phyloP scores from a whole-genome alignment of 2,113 vertebrate genomes.

The Neoarius graeffei region DNA sequence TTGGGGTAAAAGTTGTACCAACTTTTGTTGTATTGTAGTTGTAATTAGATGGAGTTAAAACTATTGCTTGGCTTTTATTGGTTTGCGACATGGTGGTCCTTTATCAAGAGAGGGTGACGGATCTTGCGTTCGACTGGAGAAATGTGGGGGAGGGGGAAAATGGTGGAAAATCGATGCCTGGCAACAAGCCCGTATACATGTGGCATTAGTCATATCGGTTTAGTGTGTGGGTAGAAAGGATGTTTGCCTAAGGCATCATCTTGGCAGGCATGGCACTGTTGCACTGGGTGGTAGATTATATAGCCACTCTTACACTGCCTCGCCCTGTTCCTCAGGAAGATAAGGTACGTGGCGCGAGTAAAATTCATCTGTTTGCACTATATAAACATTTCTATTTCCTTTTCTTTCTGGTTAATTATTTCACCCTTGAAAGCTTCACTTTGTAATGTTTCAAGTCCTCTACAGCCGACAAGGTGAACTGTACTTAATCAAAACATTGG shows the following conservation, averaged over 20 bases:
- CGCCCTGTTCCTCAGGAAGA: neutral
- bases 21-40: too few relatives aligned
- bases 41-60: neutral
- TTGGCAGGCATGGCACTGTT: neutral
- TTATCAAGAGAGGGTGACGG: neutral
- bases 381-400: neutral
- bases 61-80: neutral
- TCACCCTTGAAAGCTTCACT: neutral
- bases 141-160: neutral
- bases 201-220: neutral
- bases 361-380: neutral
- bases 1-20: too few relatives aligned
- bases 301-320: neutral
- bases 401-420: neutral
- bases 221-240: neutral
- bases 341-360: neutral
- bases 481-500: neutral
- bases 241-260: neutral
- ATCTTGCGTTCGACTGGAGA: neutral
- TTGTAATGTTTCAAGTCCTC: neutral
- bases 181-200: neutral
- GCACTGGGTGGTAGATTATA: neutral
- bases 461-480: neutral
- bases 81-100: neutral
- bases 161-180: neutral